Evolutionary conservation across 2,113 vertebrate genomes (phyloP).

Genomic region (Chrysochloris asiatica): DNA sequence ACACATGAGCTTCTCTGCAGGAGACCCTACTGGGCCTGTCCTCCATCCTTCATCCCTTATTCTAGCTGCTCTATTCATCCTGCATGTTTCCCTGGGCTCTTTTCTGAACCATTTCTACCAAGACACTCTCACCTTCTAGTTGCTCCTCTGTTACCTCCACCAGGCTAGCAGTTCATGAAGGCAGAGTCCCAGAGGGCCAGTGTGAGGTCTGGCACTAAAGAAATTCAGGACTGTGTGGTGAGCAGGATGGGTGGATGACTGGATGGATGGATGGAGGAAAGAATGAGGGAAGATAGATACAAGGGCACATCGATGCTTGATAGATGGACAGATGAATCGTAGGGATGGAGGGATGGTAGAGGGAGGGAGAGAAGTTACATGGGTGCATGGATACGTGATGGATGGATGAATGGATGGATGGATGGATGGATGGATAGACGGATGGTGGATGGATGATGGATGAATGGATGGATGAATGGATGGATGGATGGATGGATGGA

Average conservation of each 20-base stretch:
- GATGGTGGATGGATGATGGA: too few relatives aligned
- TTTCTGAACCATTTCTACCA: neutral
- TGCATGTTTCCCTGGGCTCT: neutral
- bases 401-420: neutral
- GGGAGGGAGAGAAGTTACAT: neutral
- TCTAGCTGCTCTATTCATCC: too few relatives aligned
- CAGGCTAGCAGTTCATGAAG: neutral
- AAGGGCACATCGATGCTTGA: neutral
- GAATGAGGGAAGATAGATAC: too few relatives aligned
- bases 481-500: neutral
- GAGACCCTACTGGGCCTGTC: too few relatives aligned
- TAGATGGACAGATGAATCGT: neutral
- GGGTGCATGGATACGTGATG: neutral
- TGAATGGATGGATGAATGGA: neutral
- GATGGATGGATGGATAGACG: neutral
- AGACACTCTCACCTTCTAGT: neutral
- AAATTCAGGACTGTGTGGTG: neutral
- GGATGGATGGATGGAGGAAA: too few relatives aligned
- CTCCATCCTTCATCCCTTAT: neutral
- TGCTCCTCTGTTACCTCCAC: neutral
- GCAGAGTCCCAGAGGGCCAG: accelerated
- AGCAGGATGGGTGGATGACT: neutral
- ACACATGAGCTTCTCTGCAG: neutral
- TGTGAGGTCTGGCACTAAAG: accelerated
- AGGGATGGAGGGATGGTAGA: accelerated